These are phyloP conservation scores for Druon quercuslanigerum DNA, from an alignment of 1,140 invertebrate genomes.

Conservation along the genomic window DNA sequence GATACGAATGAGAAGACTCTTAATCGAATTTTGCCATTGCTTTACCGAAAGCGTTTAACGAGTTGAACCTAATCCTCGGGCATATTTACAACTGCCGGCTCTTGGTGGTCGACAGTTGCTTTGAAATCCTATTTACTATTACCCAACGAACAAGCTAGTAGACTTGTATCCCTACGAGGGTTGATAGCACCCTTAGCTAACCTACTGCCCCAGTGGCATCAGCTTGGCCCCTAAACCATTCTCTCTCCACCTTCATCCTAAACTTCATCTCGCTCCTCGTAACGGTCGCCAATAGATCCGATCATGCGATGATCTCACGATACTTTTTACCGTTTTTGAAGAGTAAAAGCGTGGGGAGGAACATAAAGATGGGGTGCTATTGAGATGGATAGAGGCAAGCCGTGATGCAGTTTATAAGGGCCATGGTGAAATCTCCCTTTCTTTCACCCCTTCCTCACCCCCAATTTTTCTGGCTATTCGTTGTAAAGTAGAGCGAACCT, in stretches of 20 bases:
- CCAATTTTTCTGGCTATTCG: slow-evolving; percentile 35
- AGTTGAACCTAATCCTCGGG: background rate
- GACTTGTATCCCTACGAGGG: slow-evolving; percentile 55
- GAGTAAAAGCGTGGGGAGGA: slow-evolving; percentile 9
- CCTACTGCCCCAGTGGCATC: slow-evolving; percentile 72
- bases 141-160: slow-evolving; percentile 48
- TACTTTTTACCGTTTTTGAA: slow-evolving; percentile 38
- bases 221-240: slow-evolving; percentile 59
- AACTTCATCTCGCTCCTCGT: slow-evolving; percentile 23
- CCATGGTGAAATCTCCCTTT: slow-evolving; percentile 33
- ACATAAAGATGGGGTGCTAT: slow-evolving; percentile 15
- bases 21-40: too few relatives aligned
- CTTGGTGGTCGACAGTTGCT: slow-evolving; percentile 59
- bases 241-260: slow-evolving; percentile 15
- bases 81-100: slow-evolving; percentile 52
- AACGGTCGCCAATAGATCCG: slow-evolving; percentile 34
- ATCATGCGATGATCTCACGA: slow-evolving; percentile 51
- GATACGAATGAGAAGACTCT: too few relatives aligned
- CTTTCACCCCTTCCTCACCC: slow-evolving; percentile 38
- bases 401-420: background rate
- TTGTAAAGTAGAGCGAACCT: slow-evolving; percentile 5
- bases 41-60: too few relatives aligned
- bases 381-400: background rate
- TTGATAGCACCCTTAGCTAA: slow-evolving; percentile 69
- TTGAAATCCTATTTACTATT: slow-evolving; percentile 68